Percentiles rank a stretch among this genome's conserved stretches.
phyloP scores from a whole-genome alignment of 2,113 vertebrate genomes.

The Tapirus terrestris region DNA sequence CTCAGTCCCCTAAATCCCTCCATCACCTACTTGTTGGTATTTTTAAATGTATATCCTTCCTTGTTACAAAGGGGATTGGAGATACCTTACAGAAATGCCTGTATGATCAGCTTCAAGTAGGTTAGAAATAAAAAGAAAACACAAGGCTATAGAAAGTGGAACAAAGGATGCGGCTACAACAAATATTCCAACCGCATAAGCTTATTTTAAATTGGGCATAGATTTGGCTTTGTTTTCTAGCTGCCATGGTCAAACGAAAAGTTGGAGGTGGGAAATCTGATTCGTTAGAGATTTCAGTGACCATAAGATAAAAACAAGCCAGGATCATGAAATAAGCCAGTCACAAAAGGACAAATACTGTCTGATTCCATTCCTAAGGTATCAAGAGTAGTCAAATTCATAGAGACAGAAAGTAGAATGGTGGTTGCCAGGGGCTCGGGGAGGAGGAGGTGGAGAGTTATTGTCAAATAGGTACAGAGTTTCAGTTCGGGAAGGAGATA shows the following conservation, averaged over 20 bases:
- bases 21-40: background rate
- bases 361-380: background rate
- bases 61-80: background rate
- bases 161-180: background rate
- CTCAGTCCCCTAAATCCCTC: background rate
- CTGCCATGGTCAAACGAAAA: background rate
- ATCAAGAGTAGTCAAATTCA: background rate
- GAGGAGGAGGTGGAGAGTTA: accelerated
- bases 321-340: background rate
- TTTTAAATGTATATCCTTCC: background rate
- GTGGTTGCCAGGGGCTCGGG: background rate
- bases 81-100: background rate
- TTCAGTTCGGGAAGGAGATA: background rate
- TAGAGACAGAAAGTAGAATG: background rate
- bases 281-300: background rate
- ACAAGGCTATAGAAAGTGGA: background rate
- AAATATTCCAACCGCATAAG: background rate
- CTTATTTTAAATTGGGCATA: background rate
- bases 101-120: background rate
- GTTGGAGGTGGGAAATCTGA: background rate
- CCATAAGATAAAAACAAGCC: background rate
- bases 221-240: background rate
- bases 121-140: background rate
- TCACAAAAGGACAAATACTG: background rate
- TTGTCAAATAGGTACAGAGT: background rate